Evolutionary conservation across 1,140 invertebrate species (phyloP).

Genomic region (Whitmania pigra): DNA sequence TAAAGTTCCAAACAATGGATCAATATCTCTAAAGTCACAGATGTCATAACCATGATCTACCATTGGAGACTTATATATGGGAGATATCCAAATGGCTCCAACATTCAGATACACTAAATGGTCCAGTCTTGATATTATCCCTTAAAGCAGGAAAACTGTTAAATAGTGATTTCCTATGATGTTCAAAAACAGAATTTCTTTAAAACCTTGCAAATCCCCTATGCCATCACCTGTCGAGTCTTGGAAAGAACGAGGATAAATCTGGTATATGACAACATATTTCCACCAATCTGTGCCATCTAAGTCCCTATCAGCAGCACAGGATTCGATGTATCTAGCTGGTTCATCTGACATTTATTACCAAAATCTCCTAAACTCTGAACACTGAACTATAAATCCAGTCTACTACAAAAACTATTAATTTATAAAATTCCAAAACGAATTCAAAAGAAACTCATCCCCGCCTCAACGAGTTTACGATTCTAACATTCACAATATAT

Average conservation of each 20-base stretch:
- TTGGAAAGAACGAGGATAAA: conserved; percentile 63
- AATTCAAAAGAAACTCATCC: no score
- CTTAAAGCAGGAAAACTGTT: conserved; percentile 25
- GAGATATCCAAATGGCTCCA: conserved; percentile 58
- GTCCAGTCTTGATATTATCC: conserved; percentile 44
- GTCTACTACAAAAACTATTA: no score
- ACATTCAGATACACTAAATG: conserved; percentile 55
- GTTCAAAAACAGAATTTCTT: background rate
- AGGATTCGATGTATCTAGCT: no score
- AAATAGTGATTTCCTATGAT: background rate
- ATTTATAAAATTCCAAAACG: no score
- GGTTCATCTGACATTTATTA: no score
- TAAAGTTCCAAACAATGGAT: conserved; percentile 58
- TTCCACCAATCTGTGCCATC: conserved; percentile 55
- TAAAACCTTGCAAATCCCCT: conserved; percentile 60
- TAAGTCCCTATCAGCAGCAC: background rate
- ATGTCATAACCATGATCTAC: conserved; percentile 58
- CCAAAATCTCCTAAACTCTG: no score
- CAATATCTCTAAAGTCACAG: conserved; percentile 56
- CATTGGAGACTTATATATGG: conserved; percentile 56
- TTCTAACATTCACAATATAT: no score
- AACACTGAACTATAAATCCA: no score
- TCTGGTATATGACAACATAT: conserved; percentile 57
- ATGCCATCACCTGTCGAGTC: conserved; percentile 61
- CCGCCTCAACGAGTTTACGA: no score